A percentile compares a stretch with the other conserved stretches of the same genome.
phyloP scores from a whole-genome alignment of 1,140 invertebrate species.

The Nomia melanderi region DNA sequence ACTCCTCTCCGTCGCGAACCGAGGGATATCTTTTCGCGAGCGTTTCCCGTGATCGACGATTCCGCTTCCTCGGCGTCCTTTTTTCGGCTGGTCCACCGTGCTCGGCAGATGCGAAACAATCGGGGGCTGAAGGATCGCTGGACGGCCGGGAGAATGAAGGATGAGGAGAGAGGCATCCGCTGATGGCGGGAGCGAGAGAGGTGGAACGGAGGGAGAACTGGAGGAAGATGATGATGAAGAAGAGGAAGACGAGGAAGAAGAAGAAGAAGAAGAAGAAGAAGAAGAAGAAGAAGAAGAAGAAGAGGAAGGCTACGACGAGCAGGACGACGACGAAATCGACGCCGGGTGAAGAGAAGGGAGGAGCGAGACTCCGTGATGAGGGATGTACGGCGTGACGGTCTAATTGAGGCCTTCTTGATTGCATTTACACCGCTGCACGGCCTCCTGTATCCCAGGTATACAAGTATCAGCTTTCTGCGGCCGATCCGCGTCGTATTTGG shows the following conservation, averaged over 20 bases:
- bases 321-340: slow-evolving; percentile 6
- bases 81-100: background rate
- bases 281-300: background rate
- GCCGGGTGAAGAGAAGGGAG: slow-evolving; percentile 4
- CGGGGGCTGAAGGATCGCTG: too few species aligned
- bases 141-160: too few species aligned
- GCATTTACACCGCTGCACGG: slow-evolving; percentile 75
- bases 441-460: slow-evolving; percentile 69
- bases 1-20: too few species aligned
- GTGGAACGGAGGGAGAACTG: slow-evolving; percentile 5
- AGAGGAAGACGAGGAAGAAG: background rate
- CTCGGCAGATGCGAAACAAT: slow-evolving; percentile 32
- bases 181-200: too few species aligned
- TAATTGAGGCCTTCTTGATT: slow-evolving; percentile 78
- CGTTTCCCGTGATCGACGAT: background rate
- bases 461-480: slow-evolving; percentile 51
- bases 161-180: too few species aligned
- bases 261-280: background rate
- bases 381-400: slow-evolving; percentile 77
- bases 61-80: background rate
- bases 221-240: background rate
- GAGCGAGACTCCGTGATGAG: slow-evolving; percentile 68
- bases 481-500: slow-evolving; percentile 50
- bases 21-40: background rate
- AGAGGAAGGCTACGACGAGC: background rate